These are phyloP conservation scores for Carcina quercana DNA, from an alignment of 2,888 invertebrate species.

Conservation along the genomic window DNA sequence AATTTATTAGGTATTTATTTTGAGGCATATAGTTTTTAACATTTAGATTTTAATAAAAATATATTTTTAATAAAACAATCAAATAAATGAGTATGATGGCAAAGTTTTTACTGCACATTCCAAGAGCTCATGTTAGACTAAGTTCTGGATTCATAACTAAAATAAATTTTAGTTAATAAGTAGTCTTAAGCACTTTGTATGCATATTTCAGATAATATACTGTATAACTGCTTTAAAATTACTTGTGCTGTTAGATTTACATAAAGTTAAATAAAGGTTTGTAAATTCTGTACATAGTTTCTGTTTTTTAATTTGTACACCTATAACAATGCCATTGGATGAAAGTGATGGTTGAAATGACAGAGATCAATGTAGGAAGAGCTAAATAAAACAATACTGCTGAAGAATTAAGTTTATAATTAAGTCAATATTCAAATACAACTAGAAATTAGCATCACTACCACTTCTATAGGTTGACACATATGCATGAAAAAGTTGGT, in stretches of 20 bases:
- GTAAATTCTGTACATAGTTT: constrained; percentile 22
- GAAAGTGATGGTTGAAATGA: not conserved
- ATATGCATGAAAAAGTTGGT: not conserved
- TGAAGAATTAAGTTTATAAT: not conserved
- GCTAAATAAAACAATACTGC: not conserved
- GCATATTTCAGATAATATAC: too few relatives aligned
- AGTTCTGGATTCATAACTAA: too few relatives aligned
- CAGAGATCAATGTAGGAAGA: not conserved
- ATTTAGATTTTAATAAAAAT: too few relatives aligned
- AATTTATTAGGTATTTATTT: too few relatives aligned
- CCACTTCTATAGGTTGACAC: not conserved
- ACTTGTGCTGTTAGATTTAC: constrained; percentile 15
- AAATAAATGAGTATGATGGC: too few relatives aligned
- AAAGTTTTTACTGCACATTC: too few relatives aligned
- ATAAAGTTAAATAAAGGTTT: constrained; percentile 20
- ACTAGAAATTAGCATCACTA: constrained; percentile 19
- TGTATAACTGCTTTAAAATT: constrained; percentile 20
- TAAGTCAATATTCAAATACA: constrained; percentile 17
- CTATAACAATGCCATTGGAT: not conserved
- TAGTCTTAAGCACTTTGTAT: too few relatives aligned
- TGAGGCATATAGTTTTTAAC: too few relatives aligned
- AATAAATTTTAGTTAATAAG: too few relatives aligned
- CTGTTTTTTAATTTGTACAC: constrained; percentile 1
- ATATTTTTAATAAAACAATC: too few relatives aligned
- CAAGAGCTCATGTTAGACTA: too few relatives aligned